A percentile compares a stretch with the other conserved stretches of the same genome.
Conservation (phyloP, 1,140 invertebrate species). For the Meloidogyne floridensis region DNA sequence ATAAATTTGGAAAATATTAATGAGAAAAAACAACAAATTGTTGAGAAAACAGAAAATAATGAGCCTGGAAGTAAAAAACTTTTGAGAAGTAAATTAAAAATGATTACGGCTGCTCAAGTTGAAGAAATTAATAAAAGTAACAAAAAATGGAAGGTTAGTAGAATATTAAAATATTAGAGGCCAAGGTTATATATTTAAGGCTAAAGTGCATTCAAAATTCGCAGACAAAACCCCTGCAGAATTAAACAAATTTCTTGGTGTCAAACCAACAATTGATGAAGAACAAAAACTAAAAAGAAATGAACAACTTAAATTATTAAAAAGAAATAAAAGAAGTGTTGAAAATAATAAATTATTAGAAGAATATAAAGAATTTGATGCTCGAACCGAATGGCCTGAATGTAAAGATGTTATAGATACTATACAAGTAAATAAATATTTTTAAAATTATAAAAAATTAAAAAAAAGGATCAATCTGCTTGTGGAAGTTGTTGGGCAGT, state of each 20-base stretch:
- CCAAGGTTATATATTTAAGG: not conserved
- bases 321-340: not conserved
- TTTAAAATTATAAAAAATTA: not conserved
- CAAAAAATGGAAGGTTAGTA: not conserved
- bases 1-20: not conserved
- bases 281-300: not conserved
- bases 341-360: not conserved
- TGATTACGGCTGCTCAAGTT: not conserved
- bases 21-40: not conserved
- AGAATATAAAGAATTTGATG: constrained; percentile 6
- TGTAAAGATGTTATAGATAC: constrained; percentile 12
- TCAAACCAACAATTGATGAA: not conserved
- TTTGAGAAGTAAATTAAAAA: not conserved
- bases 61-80: not conserved
- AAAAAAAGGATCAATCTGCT: constrained; percentile 18
- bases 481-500: constrained; percentile 24
- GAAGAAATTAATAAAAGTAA: not conserved
- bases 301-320: not conserved
- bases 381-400: constrained; percentile 5
- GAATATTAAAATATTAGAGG: too few species aligned
- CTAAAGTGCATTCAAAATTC: not conserved
- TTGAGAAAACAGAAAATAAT: not conserved
- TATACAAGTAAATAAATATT: not conserved
- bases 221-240: not conserved
- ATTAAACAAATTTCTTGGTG: not conserved